These are phyloP conservation scores for Meteorus cinctellus DNA, from an alignment of 2,888 invertebrate genomes.

Conservation along the genomic window DNA sequence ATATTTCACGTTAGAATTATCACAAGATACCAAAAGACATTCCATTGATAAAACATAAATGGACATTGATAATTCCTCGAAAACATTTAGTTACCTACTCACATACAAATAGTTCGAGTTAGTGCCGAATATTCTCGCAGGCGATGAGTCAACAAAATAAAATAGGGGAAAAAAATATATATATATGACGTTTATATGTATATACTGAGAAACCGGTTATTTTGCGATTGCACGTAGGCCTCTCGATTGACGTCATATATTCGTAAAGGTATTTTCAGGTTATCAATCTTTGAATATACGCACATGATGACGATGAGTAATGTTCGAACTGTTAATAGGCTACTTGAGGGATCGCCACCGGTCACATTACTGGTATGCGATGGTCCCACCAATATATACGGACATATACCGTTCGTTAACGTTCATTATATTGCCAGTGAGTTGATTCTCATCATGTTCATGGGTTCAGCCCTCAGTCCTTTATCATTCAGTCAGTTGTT, in stretches of 20 bases:
- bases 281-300: neutral
- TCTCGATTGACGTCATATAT: neutral
- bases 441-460: slow-evolving; percentile 5
- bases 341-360: slow-evolving; percentile 20
- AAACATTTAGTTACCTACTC: neutral
- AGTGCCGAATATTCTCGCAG: neutral
- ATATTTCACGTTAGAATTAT: too few species aligned
- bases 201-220: neutral
- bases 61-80: too few species aligned
- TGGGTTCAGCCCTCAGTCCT: slow-evolving; percentile 8
- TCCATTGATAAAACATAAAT: too few species aligned
- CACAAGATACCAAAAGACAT: too few species aligned
- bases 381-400: neutral
- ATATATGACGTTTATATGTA: neutral
- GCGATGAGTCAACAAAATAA: neutral
- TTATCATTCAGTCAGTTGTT: slow-evolving; percentile 52
- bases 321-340: slow-evolving; percentile 26
- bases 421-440: slow-evolving; percentile 5
- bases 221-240: neutral
- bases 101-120: neutral
- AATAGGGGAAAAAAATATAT: neutral
- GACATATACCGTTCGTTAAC: neutral
- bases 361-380: slow-evolving; percentile 26
- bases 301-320: neutral
- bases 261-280: neutral